Evolutionary conservation across 2,797 vertebrate species (phyloP).

Genomic region (Ptychobarbus kaznakovi): DNA sequence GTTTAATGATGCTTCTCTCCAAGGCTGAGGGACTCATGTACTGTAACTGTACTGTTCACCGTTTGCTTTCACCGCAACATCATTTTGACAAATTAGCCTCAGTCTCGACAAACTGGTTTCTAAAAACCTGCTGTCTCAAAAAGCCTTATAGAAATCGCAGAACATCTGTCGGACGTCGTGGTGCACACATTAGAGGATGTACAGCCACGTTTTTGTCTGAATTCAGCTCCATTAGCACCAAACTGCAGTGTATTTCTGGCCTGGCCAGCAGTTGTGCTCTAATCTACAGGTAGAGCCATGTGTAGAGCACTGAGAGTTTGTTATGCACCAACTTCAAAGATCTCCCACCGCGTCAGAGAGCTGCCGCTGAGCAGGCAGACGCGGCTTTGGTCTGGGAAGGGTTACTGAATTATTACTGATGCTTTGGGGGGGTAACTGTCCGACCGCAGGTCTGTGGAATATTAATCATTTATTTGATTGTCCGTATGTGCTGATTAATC

Average conservation of each 20-base stretch:
- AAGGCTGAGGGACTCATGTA: not conserved
- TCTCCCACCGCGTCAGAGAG: slow-evolving; percentile 74
- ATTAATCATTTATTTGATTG: slow-evolving; percentile 90
- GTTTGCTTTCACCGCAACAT: slow-evolving; percentile 19
- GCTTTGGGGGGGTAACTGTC: slow-evolving; percentile 82
- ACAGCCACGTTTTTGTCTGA: not conserved
- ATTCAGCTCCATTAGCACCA: not conserved
- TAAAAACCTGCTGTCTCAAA: not conserved
- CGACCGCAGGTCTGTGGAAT: slow-evolving; percentile 78
- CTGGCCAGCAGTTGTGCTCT: slow-evolving; percentile 58
- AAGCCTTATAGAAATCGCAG: not conserved
- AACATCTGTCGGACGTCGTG: not conserved
- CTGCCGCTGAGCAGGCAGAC: slow-evolving; percentile 75
- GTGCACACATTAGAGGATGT: slow-evolving; percentile 12
- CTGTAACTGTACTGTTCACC: not conserved
- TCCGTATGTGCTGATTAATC: slow-evolving; percentile 88
- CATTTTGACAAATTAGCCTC: slow-evolving; percentile 37
- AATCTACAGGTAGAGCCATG: slow-evolving; percentile 23
- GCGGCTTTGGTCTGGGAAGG: slow-evolving; percentile 77
- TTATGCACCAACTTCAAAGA: slow-evolving; percentile 75
- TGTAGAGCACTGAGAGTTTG: slow-evolving; percentile 65
- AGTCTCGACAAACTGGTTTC: slow-evolving; percentile 23
- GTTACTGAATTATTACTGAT: slow-evolving; percentile 87
- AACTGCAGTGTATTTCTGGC: slow-evolving; percentile 45
- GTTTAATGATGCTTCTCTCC: not conserved